phyloP scores from a whole-genome alignment of 1,140 invertebrate species.

The Maniola jurtina region DNA sequence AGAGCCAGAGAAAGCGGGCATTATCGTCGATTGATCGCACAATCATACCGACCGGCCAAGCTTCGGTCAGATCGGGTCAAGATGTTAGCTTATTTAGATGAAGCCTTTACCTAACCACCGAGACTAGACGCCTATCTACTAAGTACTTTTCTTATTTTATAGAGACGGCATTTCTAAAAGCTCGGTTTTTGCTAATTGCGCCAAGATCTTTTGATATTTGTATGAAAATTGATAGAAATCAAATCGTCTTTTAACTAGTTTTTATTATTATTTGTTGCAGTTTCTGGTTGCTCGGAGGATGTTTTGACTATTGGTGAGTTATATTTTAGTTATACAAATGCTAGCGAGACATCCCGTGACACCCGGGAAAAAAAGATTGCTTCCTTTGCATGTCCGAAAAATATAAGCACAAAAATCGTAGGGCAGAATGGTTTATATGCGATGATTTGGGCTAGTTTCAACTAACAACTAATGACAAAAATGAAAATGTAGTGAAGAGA shows the following conservation, averaged over 20 bases:
- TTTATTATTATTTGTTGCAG: conserved; percentile 39
- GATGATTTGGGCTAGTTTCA: no score
- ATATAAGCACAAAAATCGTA: no score
- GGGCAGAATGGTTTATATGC: no score
- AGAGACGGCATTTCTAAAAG: neutral
- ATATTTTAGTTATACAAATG: neutral
- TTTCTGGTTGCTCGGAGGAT: conserved; percentile 32
- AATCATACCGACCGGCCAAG: neutral
- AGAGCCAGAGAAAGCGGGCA: neutral
- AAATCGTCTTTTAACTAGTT: neutral
- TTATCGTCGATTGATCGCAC: neutral
- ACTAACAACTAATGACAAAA: no score
- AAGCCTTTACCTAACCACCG: neutral
- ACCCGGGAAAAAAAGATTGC: no score
- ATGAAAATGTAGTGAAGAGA: no score
- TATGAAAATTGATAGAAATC: no score
- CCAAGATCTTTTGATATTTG: no score
- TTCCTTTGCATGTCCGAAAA: no score
- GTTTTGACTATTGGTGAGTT: conserved; percentile 38
- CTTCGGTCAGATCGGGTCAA: conserved; percentile 9
- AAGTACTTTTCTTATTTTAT: neutral
- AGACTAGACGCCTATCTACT: neutral
- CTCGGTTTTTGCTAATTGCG: neutral
- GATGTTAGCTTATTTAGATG: conserved; percentile 5
- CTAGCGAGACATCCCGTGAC: no score